Percentiles rank a stretch among this genome's conserved stretches.
Evolutionary conservation across 2,113 vertebrate species (phyloP).

Genomic region (Apistogramma diplotaenia): DNA sequence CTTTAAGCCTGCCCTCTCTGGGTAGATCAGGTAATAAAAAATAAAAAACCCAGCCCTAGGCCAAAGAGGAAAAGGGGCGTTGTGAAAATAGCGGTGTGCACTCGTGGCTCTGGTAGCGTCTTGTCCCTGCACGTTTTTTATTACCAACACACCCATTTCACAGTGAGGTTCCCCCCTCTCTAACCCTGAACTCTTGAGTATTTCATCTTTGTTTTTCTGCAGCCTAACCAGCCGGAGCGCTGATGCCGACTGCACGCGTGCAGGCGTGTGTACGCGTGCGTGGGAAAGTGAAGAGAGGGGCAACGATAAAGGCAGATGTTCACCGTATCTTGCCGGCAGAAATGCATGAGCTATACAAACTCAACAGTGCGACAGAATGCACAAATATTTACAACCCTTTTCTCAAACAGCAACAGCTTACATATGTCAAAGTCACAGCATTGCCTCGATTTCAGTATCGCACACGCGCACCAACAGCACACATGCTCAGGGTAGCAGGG

Average conservation of each 20-base stretch:
- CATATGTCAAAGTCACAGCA: slow-evolving; percentile 35
- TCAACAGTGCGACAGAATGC: neutral
- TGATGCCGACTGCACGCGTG: slow-evolving; percentile 4
- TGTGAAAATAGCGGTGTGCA: slow-evolving; percentile 34
- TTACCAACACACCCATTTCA: neutral
- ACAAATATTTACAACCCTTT: slow-evolving; percentile 6
- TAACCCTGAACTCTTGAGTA: neutral
- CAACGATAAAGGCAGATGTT: slow-evolving; percentile 40
- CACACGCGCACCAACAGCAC: slow-evolving; percentile 5
- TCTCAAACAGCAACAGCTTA: slow-evolving; percentile 43
- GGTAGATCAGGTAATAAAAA: slow-evolving; percentile 31
- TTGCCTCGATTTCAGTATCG: neutral
- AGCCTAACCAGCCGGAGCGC: neutral
- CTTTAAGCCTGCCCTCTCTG: slow-evolving; percentile 15
- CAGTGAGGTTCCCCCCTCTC: neutral
- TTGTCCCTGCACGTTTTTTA: neutral
- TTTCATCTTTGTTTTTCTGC: slow-evolving; percentile 30
- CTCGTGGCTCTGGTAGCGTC: slow-evolving; percentile 19
- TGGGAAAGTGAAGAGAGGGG: slow-evolving; percentile 37
- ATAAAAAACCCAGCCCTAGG: slow-evolving; percentile 42
- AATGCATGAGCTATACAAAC: neutral
- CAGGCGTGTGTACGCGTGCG: neutral
- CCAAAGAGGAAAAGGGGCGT: slow-evolving; percentile 62
- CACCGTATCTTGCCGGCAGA: slow-evolving; percentile 17
- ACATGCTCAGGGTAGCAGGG: slow-evolving; percentile 36